phyloP scores from a whole-genome alignment of 2,797 vertebrate species.

The Neosilurus hyrtlii region DNA sequence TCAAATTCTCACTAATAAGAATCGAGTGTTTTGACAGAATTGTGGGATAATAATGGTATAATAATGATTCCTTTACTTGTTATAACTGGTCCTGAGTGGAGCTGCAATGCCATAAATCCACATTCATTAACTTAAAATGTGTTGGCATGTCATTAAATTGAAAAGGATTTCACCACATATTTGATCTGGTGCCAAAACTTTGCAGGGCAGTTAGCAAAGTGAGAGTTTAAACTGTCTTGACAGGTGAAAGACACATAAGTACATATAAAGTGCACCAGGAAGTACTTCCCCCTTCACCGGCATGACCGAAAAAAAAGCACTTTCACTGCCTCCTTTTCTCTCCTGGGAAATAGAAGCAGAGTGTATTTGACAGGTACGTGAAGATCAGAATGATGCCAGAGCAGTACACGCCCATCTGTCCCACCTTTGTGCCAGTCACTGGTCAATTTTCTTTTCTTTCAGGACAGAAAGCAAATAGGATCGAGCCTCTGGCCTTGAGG shows the following conservation, averaged over 20 bases:
- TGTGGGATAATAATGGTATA: not conserved
- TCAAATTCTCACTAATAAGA: not conserved
- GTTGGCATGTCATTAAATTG: conserved; percentile 1
- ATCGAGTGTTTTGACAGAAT: not conserved
- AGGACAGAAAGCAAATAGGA: conserved; percentile 63
- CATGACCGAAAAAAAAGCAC: conserved; percentile 12
- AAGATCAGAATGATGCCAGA: conserved; percentile 77
- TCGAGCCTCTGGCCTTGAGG: conserved; percentile 52
- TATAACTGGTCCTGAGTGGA: not conserved
- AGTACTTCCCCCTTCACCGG: conserved; percentile 6
- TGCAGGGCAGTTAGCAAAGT: not conserved
- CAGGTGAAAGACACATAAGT: conserved; percentile 35
- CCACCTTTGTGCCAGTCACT: conserved; percentile 66
- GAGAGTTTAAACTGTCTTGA: conserved; percentile 34
- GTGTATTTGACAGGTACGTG: conserved; percentile 71
- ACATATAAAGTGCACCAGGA: conserved; percentile 40
- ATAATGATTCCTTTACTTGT: not conserved
- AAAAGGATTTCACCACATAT: conserved; percentile 11
- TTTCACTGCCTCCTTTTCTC: conserved; percentile 42
- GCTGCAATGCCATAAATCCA: not conserved
- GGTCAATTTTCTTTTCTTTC: conserved; percentile 64
- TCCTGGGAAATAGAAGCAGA: conserved; percentile 66
- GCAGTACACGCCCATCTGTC: conserved; percentile 61
- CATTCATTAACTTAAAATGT: conserved; percentile 4
- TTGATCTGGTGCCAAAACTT: not conserved